Evolutionary conservation across 2,797 vertebrate genomes (phyloP).

Genomic region (Tenualosa ilisha): DNA sequence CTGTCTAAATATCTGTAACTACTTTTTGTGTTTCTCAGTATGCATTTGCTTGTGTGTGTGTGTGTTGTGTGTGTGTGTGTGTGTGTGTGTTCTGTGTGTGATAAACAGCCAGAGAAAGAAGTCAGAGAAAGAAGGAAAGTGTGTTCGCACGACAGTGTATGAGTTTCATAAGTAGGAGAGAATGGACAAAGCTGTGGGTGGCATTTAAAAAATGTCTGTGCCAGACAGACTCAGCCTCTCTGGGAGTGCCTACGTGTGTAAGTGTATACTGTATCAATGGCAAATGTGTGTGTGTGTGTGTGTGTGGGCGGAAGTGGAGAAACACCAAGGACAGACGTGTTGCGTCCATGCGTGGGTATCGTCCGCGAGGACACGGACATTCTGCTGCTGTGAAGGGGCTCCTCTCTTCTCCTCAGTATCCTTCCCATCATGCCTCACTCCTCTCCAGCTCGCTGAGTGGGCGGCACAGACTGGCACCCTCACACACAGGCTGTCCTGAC

Average conservation of each 20-base stretch:
- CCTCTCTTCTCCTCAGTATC: slow-evolving; percentile 12
- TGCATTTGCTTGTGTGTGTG: background rate
- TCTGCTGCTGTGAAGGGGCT: slow-evolving; percentile 43
- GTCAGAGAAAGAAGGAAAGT: background rate
- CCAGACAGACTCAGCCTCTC: slow-evolving; percentile 21
- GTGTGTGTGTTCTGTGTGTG: background rate
- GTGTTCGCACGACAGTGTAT: background rate
- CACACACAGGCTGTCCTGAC: slow-evolving; percentile 27
- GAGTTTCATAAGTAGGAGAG: slow-evolving; percentile 3
- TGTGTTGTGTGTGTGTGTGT: background rate
- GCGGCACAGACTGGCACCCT: slow-evolving; percentile 57
- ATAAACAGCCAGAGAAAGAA: too few relatives aligned
- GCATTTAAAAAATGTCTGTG: background rate
- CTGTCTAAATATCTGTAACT: background rate
- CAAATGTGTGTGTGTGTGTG: background rate
- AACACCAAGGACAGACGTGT: slow-evolving; percentile 46
- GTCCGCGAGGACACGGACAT: slow-evolving; percentile 45
- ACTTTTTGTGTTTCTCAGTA: background rate
- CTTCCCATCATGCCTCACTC: slow-evolving; percentile 12
- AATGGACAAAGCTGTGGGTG: background rate
- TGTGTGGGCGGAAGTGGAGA: slow-evolving; percentile 42
- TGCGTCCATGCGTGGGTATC: slow-evolving; percentile 65
- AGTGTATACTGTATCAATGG: background rate
- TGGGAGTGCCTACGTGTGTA: slow-evolving; percentile 12
- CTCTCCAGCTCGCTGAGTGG: slow-evolving; percentile 64